Evolutionary conservation across 2,797 vertebrate genomes (phyloP), one percentile per base, ranked within the genome.

Genomic region (Argya squamiceps): DNA sequence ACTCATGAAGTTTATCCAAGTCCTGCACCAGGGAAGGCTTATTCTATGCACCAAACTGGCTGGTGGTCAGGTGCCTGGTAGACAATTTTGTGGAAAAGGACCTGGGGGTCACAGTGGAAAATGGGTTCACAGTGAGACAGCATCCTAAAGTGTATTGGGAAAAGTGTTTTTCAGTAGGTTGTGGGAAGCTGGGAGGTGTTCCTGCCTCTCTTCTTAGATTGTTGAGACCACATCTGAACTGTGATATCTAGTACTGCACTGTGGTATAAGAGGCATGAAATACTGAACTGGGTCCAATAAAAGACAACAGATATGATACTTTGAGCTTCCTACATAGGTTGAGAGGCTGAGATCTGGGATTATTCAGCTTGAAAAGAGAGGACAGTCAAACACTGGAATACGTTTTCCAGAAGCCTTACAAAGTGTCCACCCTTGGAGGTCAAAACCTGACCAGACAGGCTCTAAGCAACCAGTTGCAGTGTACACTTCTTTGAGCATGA

Each of bases 41-140:
- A 46, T 3, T 2, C 5, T 8, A 13, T 23, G 26, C 41, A 56
- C 11, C 20, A 62, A 17, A 18, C 9, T 32, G 11, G 2, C 10
- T 65, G 32, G 11, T 32, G 17, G 9, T 22, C 26, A 71, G 56
- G 22, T 46, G 12, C 16, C 34, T 84, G 32, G 16, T 62, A 89
- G 67, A 10, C 0, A 27, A 5, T 37, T 92, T 44, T 64, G 8
- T 30, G 36, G 46, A n/a, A 44, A 87, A 79, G 10, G 4, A 73
- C 26, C 0, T 19, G 13, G 6, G 11, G 3, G 0, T 87, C 21
- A 17, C 2, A 0, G 9, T 58, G 12, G 13, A 8, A 46, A 56
- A 10, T 8, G 22, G 13, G 30, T 56, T 55, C 18, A 36, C 5
- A 44, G 5, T 55, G 52, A 83, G 47, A 41, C 14, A 63, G 8